A percentile compares a stretch with the other conserved stretches of the same genome.
Conservation (phyloP, 2,797 vertebrate genomes). For the Leptodactylus fallax region DNA sequence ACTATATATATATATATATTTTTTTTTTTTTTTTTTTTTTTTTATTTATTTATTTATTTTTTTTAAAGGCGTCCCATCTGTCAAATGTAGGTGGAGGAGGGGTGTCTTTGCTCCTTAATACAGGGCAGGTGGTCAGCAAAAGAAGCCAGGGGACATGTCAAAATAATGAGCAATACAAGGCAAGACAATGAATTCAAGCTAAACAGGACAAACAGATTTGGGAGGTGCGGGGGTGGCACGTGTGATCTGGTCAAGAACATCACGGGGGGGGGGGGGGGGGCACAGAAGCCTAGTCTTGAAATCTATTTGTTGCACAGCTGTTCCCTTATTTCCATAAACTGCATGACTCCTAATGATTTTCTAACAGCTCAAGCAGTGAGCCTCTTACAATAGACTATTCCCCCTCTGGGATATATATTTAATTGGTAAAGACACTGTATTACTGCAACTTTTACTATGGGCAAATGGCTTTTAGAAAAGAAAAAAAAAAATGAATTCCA, state of each 20-base stretch:
- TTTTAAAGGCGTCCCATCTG: constrained; percentile 34
- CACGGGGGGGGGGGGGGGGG: too few species aligned
- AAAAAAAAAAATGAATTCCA: too few species aligned
- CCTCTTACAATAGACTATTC: background rate
- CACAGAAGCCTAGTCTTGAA: background rate
- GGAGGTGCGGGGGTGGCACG: constrained; percentile 39
- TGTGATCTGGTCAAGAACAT: constrained; percentile 33
- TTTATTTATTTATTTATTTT: background rate
- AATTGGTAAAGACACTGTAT: background rate
- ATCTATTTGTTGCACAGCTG: constrained; percentile 26
- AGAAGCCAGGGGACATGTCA: constrained; percentile 52
- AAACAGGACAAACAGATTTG: constrained; percentile 50
- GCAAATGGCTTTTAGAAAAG: background rate
- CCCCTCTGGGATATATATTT: background rate
- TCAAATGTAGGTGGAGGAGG: constrained; percentile 34
- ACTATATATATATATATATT: background rate
- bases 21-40: background rate
- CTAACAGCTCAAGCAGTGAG: constrained; percentile 9
- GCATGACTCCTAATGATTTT: constrained; percentile 55
- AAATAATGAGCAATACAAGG: constrained; percentile 42
- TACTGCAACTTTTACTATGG: background rate
- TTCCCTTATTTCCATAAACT: constrained; percentile 47
- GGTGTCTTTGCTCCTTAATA: constrained; percentile 37
- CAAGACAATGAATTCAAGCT: constrained; percentile 39
- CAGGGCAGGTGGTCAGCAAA: constrained; percentile 47